These are phyloP conservation scores for Scrobipalpa atriplicella DNA, from an alignment of 2,888 invertebrate species.

Conservation along the genomic window DNA sequence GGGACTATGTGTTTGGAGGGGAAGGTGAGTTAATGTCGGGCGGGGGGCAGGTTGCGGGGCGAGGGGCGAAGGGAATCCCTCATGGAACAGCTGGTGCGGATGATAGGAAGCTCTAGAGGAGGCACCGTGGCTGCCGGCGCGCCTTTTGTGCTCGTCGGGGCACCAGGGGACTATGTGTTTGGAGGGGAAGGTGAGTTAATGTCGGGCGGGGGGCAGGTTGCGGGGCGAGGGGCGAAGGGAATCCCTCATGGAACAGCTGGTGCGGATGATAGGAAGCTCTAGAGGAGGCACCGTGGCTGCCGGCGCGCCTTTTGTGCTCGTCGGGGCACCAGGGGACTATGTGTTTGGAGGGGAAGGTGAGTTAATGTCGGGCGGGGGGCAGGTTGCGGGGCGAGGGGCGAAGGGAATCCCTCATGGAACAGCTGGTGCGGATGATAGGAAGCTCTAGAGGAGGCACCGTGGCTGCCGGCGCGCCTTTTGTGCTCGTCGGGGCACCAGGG, in stretches of 20 bases:
- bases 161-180: slow-evolving; percentile 76
- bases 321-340: slow-evolving; percentile 76
- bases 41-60: slow-evolving; percentile 60
- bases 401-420: slow-evolving; percentile 67
- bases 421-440: slow-evolving; percentile 72
- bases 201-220: slow-evolving; percentile 65
- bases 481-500: slow-evolving; percentile 74
- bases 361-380: slow-evolving; percentile 63
- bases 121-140: slow-evolving; percentile 63
- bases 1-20: slow-evolving; percentile 76
- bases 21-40: slow-evolving; percentile 69
- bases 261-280: slow-evolving; percentile 72
- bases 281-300: slow-evolving; percentile 60
- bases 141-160: slow-evolving; percentile 74
- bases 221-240: slow-evolving; percentile 55
- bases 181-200: slow-evolving; percentile 71
- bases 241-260: slow-evolving; percentile 70
- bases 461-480: slow-evolving; percentile 70
- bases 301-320: slow-evolving; percentile 72
- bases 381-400: slow-evolving; percentile 53
- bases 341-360: slow-evolving; percentile 76
- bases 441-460: slow-evolving; percentile 42
- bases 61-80: slow-evolving; percentile 58
- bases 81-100: slow-evolving; percentile 73
- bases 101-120: slow-evolving; percentile 67